Evolutionary conservation across 2,888 invertebrate species (phyloP).

Genomic region (Lordiphosa fenestrarum): DNA sequence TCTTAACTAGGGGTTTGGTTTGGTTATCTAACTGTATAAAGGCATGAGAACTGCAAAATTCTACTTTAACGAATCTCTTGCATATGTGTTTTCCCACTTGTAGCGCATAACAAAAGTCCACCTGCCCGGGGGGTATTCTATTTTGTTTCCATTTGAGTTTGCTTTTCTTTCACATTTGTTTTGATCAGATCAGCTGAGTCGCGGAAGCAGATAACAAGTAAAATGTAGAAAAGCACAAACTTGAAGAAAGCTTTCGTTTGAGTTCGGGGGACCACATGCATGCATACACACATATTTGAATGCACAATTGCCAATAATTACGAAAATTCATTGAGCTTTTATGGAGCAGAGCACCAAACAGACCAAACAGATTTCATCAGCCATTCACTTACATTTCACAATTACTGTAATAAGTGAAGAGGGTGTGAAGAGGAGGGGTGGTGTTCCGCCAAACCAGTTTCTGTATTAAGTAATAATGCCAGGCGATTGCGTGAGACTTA

Average conservation of each 20-base stretch:
- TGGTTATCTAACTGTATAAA: too few relatives aligned
- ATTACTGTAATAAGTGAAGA: constrained; percentile 14
- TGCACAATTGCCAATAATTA: too few relatives aligned
- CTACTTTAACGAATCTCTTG: too few relatives aligned
- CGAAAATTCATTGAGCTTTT: neutral
- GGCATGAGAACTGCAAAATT: too few relatives aligned
- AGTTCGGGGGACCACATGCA: neutral
- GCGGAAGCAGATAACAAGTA: constrained; percentile 7
- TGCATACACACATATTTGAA: neutral
- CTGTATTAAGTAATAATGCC: constrained; percentile 5
- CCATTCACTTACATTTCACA: constrained; percentile 28
- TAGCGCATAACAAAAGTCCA: constrained; percentile 20
- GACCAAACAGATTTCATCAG: too few relatives aligned
- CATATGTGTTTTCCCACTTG: too few relatives aligned
- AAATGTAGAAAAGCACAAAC: neutral
- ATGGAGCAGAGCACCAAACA: neutral
- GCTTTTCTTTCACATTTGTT: constrained; percentile 55
- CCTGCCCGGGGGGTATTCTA: constrained; percentile 7
- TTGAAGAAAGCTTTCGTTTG: constrained; percentile 13
- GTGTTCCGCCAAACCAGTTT: constrained; percentile 4
- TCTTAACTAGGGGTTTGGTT: too few relatives aligned
- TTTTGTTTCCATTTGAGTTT: constrained; percentile 39
- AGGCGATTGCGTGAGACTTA: constrained; percentile 2
- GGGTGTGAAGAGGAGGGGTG: constrained; percentile 1
- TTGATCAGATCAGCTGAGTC: constrained; percentile 35